Evolutionary conservation across 37 sponge, comb jelly and placozoan genomes (phyloP).

Genomic region (Theonella swinhoei): DNA sequence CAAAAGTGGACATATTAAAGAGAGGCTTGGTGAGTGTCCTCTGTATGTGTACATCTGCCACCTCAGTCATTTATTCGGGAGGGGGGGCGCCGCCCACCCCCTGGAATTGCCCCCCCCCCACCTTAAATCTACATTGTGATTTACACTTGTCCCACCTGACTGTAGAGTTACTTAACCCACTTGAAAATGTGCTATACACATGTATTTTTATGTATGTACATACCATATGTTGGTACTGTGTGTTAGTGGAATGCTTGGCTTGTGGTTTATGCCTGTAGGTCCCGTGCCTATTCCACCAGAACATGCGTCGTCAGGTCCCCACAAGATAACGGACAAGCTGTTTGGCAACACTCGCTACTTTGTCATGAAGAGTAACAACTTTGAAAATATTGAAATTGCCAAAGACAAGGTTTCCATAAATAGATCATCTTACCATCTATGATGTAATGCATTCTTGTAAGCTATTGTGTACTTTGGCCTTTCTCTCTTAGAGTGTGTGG

Average conservation of each 20-base stretch:
- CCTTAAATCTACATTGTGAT: too few species aligned
- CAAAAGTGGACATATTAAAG: neutral
- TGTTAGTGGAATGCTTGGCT: too few species aligned
- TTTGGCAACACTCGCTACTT: constrained; percentile 93
- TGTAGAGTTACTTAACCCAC: too few species aligned
- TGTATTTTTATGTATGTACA: neutral
- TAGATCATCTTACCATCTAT: too few species aligned
- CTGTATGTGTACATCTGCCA: neutral
- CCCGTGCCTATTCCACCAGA: neutral
- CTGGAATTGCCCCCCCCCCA: neutral
- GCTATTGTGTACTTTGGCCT: neutral
- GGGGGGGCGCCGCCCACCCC: neutral
- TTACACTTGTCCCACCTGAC: too few species aligned
- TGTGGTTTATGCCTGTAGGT: too few species aligned
- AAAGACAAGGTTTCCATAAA: constrained; percentile 57
- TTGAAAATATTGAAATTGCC: constrained; percentile 94
- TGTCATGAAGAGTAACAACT: constrained; percentile 98
- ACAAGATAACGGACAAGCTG: constrained; percentile 74
- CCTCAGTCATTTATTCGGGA: neutral
- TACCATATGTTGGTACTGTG: neutral
- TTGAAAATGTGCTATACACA: too few species aligned
- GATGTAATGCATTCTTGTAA: neutral
- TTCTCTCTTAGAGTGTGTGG: constrained; percentile 75
- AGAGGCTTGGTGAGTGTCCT: neutral
- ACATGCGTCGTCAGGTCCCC: constrained; percentile 31